A percentile compares a stretch with the other conserved stretches of the same genome.
These are phyloP conservation scores for Ciconia boyciana DNA, from an alignment of 2,113 vertebrate species.

Conservation along the genomic window DNA sequence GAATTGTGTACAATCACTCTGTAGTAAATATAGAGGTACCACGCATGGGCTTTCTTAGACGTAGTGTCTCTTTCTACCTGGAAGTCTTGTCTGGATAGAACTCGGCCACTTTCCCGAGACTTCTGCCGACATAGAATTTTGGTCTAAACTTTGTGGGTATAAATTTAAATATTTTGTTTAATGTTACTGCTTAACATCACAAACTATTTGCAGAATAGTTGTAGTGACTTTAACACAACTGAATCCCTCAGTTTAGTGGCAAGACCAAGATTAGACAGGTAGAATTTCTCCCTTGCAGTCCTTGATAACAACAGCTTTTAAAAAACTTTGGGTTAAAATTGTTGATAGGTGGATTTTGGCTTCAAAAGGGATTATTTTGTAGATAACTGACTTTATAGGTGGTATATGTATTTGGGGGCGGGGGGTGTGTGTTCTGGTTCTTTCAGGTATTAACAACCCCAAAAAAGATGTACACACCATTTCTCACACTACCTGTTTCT, in stretches of 20 bases:
- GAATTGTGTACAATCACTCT: accelerated
- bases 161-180: not conserved
- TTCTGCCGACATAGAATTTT: not conserved
- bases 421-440: accelerated
- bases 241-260: not conserved
- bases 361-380: not conserved
- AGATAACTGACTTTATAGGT: not conserved
- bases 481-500: not conserved
- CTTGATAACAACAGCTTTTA: not conserved
- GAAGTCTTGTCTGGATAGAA: not conserved
- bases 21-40: accelerated
- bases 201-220: not conserved
- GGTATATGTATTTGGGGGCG: not conserved
- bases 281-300: not conserved
- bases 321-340: not conserved
- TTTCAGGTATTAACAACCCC: not conserved
- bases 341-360: accelerated
- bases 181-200: not conserved
- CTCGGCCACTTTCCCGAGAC: accelerated
- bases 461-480: accelerated
- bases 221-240: not conserved
- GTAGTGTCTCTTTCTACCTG: not conserved
- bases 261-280: not conserved
- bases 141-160: not conserved
- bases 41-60: accelerated